Conservation (phyloP, 1,140 invertebrate species). For the Aphelinus certus region DNA sequence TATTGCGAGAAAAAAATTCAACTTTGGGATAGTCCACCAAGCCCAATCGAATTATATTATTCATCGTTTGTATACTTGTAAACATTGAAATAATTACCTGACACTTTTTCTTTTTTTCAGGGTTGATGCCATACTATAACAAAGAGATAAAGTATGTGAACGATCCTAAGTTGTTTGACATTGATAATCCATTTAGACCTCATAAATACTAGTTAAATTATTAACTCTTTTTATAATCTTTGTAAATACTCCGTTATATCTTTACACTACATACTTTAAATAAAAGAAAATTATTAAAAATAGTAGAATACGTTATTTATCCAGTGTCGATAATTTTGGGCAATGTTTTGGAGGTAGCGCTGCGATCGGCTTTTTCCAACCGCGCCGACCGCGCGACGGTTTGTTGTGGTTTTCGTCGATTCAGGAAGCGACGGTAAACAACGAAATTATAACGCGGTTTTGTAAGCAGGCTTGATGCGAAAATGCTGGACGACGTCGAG, state of each 20-base stretch:
- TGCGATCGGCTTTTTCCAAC: not conserved
- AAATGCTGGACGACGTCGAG: slow-evolving; percentile 55
- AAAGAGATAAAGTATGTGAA: slow-evolving; percentile 80
- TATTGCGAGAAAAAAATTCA: too few species aligned
- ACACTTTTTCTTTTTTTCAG: slow-evolving; percentile 34
- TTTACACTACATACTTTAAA: not conserved
- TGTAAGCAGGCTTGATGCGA: slow-evolving; percentile 19
- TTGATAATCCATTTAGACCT: slow-evolving; percentile 79
- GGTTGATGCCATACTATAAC: slow-evolving; percentile 77
- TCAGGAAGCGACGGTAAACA: not conserved
- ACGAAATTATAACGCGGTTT: not conserved
- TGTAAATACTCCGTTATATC: slow-evolving; percentile 19
- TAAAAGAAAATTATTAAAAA: not conserved
- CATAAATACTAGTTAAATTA: slow-evolving; percentile 73
- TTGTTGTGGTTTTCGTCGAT: slow-evolving; percentile 38
- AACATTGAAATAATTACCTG: not conserved
- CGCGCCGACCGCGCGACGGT: not conserved
- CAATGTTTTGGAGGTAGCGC: slow-evolving; percentile 6
- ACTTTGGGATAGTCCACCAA: too few species aligned
- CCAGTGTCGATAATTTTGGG: slow-evolving; percentile 1
- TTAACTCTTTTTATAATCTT: slow-evolving; percentile 19
- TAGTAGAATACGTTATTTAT: slow-evolving; percentile 6
- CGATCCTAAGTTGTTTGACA: slow-evolving; percentile 87
- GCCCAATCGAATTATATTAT: too few species aligned
- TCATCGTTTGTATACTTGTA: too few species aligned